Evolutionary conservation across 1,140 invertebrate genomes (phyloP).

Genomic region (Lutraria rhynchaena): DNA sequence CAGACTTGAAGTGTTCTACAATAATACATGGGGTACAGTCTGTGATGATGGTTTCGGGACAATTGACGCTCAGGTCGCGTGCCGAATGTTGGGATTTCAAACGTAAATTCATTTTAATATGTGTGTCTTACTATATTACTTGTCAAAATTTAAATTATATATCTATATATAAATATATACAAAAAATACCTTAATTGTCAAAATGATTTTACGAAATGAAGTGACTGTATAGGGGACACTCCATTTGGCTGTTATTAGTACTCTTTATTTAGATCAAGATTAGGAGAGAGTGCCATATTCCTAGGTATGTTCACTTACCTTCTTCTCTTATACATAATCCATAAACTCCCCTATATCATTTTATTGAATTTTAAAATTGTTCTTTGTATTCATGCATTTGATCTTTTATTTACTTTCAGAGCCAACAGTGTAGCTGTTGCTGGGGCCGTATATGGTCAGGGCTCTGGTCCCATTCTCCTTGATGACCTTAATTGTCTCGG

Average conservation of each 20-base stretch:
- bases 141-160: no score
- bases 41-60: conserved; percentile 97
- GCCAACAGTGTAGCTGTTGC: conserved; percentile 33
- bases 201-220: no score
- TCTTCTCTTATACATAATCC: background rate
- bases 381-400: background rate
- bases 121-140: no score
- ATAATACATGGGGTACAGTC: conserved; percentile 92
- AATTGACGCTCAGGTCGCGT: conserved; percentile 91
- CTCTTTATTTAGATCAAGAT: no score
- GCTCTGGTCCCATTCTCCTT: conserved; percentile 84
- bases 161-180: no score
- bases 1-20: conserved; percentile 91
- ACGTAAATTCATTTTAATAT: conserved; percentile 1
- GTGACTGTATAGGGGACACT: no score
- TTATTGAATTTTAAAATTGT: no score
- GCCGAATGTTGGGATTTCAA: conserved; percentile 87
- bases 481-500: conserved; percentile 88
- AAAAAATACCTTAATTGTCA: no score
- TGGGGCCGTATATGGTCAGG: conserved; percentile 72
- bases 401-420: conserved; percentile 81
- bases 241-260: no score
- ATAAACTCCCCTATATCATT: no score
- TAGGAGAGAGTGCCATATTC: no score
- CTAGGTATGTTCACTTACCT: background rate